Conservation (phyloP, 1,140 invertebrate genomes). For the Drosophila ambigua region DNA sequence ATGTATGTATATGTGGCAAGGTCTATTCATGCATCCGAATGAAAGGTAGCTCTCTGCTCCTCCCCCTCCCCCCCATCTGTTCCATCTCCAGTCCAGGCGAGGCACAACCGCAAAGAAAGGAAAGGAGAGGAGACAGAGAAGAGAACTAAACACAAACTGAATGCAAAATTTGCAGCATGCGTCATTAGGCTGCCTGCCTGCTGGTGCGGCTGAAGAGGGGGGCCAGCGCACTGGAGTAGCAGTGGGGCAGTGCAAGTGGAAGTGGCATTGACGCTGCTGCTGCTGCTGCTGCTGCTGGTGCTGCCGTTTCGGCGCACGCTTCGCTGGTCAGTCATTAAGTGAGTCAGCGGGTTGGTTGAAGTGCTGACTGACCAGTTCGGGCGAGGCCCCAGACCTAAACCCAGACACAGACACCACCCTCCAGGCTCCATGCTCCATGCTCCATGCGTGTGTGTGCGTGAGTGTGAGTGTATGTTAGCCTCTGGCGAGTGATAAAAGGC, state of each 20-base stretch:
- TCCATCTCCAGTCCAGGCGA: too few relatives aligned
- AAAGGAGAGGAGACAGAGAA: conserved; percentile 5
- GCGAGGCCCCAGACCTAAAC: too few relatives aligned
- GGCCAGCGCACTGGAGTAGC: background rate
- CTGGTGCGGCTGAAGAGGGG: background rate
- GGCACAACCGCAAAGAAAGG: too few relatives aligned
- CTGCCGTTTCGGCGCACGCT: conserved; percentile 46
- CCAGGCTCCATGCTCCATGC: background rate
- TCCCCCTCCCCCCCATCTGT: too few relatives aligned
- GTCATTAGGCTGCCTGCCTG: conserved; percentile 43
- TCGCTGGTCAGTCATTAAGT: conserved; percentile 56
- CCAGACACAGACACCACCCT: conserved; percentile 7
- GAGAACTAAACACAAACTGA: conserved; percentile 61
- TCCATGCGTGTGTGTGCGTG: too few relatives aligned
- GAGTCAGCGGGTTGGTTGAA: conserved; percentile 43
- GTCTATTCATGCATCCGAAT: too few relatives aligned
- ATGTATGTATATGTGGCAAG: too few relatives aligned
- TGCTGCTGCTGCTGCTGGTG: conserved; percentile 24
- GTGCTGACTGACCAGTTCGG: conserved; percentile 37
- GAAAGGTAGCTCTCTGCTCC: too few relatives aligned
- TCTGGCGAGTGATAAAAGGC: too few relatives aligned
- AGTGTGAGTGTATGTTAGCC: too few relatives aligned
- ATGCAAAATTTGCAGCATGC: conserved; percentile 60
- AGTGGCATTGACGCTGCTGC: background rate
- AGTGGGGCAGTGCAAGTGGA: too few relatives aligned